A percentile compares a stretch with the other conserved stretches of the same genome.
These are phyloP conservation scores for Luehdorfia chinensis DNA, from an alignment of 1,140 invertebrate species.

Conservation along the genomic window DNA sequence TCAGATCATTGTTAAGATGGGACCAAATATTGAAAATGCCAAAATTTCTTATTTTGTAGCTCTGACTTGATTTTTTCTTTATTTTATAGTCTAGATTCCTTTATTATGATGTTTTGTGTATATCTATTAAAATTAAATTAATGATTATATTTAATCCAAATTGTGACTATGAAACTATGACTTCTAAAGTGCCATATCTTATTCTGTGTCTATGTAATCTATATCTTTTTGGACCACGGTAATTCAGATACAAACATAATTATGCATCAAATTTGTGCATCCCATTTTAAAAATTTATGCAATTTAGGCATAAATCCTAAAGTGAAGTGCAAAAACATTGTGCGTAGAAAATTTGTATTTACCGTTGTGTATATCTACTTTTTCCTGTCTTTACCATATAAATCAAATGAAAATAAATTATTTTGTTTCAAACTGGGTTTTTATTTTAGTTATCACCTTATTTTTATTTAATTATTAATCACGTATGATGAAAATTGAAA, in stretches of 20 bases:
- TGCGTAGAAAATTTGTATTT: background rate
- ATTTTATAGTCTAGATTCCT: background rate
- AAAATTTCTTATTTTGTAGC: background rate
- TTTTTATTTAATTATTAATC: too few species aligned
- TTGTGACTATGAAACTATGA: too few species aligned
- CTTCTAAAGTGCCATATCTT: conserved; percentile 10
- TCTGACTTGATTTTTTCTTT: background rate
- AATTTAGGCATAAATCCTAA: background rate
- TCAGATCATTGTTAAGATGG: background rate
- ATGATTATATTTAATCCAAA: background rate
- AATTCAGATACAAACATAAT: background rate
- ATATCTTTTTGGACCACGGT: background rate
- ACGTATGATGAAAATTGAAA: too few species aligned
- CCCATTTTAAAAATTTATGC: background rate
- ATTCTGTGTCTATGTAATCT: conserved; percentile 7
- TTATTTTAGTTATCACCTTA: background rate
- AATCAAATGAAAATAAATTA: conserved; percentile 7
- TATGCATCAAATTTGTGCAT: conserved; percentile 3
- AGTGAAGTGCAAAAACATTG: too few species aligned
- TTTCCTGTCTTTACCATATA: conserved; percentile 2
- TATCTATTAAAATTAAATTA: background rate
- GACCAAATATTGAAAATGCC: background rate
- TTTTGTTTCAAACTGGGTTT: background rate
- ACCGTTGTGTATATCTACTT: background rate
- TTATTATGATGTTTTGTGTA: background rate